Conservation (phyloP, 2,888 invertebrate species). For the Drosophila putrida region DNA sequence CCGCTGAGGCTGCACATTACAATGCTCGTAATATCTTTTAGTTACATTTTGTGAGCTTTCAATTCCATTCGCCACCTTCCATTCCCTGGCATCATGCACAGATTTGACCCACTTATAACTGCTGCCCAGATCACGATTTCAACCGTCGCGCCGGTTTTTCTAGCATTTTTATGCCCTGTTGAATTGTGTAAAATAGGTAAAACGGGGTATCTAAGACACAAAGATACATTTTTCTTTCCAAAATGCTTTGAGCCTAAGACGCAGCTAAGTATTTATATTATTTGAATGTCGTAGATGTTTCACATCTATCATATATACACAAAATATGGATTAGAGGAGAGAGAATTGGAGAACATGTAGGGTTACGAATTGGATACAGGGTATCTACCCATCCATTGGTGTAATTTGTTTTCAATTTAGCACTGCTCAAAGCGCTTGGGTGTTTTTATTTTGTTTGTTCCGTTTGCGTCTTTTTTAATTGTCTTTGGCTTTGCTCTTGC, state of each 20-base stretch:
- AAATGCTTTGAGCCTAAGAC: too few relatives aligned
- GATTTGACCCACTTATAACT: conserved; percentile 69
- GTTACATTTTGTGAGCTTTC: conserved; percentile 51
- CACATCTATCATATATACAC: too few relatives aligned
- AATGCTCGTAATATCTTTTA: conserved; percentile 50
- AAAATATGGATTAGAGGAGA: neutral
- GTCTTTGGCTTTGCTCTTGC: conserved; percentile 45
- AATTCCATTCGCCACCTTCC: conserved; percentile 40
- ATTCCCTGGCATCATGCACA: conserved; percentile 46
- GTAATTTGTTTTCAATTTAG: conserved; percentile 2
- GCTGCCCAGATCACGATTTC: conserved; percentile 63
- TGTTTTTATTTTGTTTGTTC: conserved; percentile 34
- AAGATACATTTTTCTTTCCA: too few relatives aligned
- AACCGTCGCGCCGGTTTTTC: conserved; percentile 14
- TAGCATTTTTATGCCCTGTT: conserved; percentile 12
- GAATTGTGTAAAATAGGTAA: neutral
- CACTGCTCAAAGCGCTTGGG: conserved; percentile 13
- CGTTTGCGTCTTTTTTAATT: conserved; percentile 46
- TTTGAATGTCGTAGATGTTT: neutral
- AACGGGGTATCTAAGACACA: neutral
- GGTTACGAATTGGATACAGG: neutral
- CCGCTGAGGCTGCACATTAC: conserved; percentile 22
- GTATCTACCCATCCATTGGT: neutral
- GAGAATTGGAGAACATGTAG: neutral
- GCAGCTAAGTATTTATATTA: neutral